Evolutionary conservation across 2,888 invertebrate genomes (phyloP).

Genomic region (Nysson spinosus): DNA sequence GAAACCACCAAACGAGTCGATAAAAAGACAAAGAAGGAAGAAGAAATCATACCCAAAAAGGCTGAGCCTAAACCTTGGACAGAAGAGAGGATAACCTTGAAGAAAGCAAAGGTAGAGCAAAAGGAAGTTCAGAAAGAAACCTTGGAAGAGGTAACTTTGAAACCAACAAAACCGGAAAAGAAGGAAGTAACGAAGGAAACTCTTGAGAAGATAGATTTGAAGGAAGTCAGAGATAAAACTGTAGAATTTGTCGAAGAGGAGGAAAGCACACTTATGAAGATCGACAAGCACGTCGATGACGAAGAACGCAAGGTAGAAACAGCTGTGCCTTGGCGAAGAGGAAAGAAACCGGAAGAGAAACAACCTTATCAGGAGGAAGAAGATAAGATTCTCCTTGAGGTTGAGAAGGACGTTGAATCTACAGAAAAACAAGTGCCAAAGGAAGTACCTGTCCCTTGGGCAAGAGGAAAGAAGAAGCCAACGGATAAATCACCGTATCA

Average conservation of each 20-base stretch:
- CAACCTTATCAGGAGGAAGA: constrained; percentile 57
- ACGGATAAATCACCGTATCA: constrained; percentile 42
- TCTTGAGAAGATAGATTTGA: constrained; percentile 80
- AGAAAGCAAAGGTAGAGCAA: constrained; percentile 77
- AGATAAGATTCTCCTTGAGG: constrained; percentile 54
- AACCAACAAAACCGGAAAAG: constrained; percentile 79
- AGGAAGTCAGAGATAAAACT: constrained; percentile 71
- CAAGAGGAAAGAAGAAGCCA: constrained; percentile 42
- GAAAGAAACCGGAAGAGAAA: constrained; percentile 48
- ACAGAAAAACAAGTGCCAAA: constrained; percentile 57
- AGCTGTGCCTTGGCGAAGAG: constrained; percentile 77
- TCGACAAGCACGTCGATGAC: constrained; percentile 46
- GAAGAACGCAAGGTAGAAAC: constrained; percentile 49
- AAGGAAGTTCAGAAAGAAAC: constrained; percentile 76
- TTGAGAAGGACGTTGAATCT: constrained; percentile 42
- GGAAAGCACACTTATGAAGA: constrained; percentile 46
- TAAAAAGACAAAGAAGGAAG: constrained; percentile 40
- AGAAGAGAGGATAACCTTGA: constrained; percentile 75
- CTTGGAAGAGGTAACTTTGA: constrained; percentile 79
- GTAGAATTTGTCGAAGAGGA: constrained; percentile 58
- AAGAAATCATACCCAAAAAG: constrained; percentile 26
- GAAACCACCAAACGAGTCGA: constrained; percentile 19
- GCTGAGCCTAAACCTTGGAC: constrained; percentile 69
- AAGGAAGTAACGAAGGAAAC: constrained; percentile 45
- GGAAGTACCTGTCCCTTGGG: constrained; percentile 64